phyloP scores from a whole-genome alignment of 1,140 invertebrate genomes.

The Apis dorsata region DNA sequence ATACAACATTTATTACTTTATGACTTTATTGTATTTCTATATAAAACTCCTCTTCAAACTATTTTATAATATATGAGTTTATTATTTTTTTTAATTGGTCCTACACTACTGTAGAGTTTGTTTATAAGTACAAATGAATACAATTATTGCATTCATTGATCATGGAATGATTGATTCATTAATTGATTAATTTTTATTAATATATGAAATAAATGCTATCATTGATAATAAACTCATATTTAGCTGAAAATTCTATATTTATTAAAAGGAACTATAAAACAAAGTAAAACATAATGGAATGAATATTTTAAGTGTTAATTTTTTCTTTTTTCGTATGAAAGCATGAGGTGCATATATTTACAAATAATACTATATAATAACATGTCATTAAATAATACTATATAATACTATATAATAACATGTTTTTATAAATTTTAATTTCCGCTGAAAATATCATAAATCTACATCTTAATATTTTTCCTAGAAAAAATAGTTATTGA shows the following conservation, averaged over 20 bases:
- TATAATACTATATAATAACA: conserved; percentile 46
- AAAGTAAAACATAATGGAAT: conserved; percentile 46
- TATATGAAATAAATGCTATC: conserved; percentile 29
- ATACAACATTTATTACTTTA: conserved; percentile 35
- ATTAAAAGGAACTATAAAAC: conserved; percentile 65
- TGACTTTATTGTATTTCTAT: conserved; percentile 40
- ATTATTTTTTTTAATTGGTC: conserved; percentile 10
- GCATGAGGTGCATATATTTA: conserved; percentile 34
- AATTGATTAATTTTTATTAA: conserved; percentile 24
- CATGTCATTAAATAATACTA: conserved; percentile 11
- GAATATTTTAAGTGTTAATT: conserved; percentile 37
- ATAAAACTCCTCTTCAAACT: conserved; percentile 40
- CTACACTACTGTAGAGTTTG: conserved; percentile 20
- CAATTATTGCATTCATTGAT: conserved; percentile 12
- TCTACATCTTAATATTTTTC: conserved; percentile 23
- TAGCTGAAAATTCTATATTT: conserved; percentile 26
- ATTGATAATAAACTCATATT: conserved; percentile 22
- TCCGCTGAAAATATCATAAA: conserved; percentile 32
- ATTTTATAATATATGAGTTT: conserved; percentile 18
- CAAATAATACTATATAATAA: conserved; percentile 48
- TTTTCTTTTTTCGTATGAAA: conserved; percentile 9
- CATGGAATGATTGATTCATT: conserved; percentile 14
- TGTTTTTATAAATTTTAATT: conserved; percentile 12
- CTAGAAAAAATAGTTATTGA: conserved; percentile 37
- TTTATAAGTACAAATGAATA: conserved; percentile 17